Conservation (phyloP, 2,888 invertebrate species). For the Drosophila multiciliata region DNA sequence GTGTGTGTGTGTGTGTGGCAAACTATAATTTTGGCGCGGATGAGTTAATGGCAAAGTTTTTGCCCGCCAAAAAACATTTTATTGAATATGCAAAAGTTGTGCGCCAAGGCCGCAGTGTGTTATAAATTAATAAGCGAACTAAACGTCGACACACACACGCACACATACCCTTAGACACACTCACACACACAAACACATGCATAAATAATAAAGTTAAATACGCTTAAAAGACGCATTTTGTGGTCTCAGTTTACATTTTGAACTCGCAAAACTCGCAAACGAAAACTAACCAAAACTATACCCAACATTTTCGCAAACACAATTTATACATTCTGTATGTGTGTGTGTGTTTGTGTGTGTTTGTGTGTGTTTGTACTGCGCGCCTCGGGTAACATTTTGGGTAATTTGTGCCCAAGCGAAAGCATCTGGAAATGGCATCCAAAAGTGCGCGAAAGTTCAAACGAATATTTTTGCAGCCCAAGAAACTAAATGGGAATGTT, state of each 20-base stretch:
- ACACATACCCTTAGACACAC: slow-evolving; percentile 16
- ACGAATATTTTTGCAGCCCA: slow-evolving; percentile 29
- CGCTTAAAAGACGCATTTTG: slow-evolving; percentile 76
- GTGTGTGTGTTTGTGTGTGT: slow-evolving; percentile 4
- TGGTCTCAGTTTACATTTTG: slow-evolving; percentile 54
- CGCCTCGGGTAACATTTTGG: slow-evolving; percentile 77
- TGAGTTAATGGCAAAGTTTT: slow-evolving; percentile 60
- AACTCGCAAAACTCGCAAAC: slow-evolving; percentile 46
- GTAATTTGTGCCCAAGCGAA: slow-evolving; percentile 63
- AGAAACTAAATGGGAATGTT: neutral
- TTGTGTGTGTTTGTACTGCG: slow-evolving; percentile 23
- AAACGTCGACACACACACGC: slow-evolving; percentile 42
- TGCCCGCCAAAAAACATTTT: slow-evolving; percentile 54
- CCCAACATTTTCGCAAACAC: slow-evolving; percentile 28
- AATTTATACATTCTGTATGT: slow-evolving; percentile 20
- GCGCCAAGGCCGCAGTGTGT: slow-evolving; percentile 78
- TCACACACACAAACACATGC: slow-evolving; percentile 47
- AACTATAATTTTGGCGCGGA: slow-evolving; percentile 31
- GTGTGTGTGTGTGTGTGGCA: slow-evolving; percentile 2
- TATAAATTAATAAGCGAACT: slow-evolving; percentile 79
- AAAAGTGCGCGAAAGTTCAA: slow-evolving; percentile 63
- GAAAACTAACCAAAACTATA: slow-evolving; percentile 55
- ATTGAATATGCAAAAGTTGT: slow-evolving; percentile 62
- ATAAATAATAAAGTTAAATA: slow-evolving; percentile 80
- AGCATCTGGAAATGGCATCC: slow-evolving; percentile 63